A percentile compares a stretch with the other conserved stretches of the same genome.
Conservation (phyloP, 2,888 invertebrate genomes). For the Stenichneumon culpator region DNA sequence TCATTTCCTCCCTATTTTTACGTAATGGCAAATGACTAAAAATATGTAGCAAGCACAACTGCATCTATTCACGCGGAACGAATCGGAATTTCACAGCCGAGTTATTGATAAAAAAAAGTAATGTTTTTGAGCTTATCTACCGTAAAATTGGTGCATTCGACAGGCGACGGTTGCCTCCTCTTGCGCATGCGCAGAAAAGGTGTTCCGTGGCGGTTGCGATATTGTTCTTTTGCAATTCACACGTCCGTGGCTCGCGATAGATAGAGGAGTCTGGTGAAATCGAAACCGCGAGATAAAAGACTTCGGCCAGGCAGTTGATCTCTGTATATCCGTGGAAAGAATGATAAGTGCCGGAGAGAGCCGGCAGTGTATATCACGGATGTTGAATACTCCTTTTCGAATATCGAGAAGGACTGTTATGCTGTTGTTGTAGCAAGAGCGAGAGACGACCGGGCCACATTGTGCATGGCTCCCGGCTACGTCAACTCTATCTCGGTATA, state of each 20-base stretch:
- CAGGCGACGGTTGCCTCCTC: not conserved
- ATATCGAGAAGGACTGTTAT: conserved; percentile 31
- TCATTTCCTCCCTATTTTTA: not conserved
- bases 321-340: conserved; percentile 40
- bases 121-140: too few species aligned
- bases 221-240: conserved; percentile 38
- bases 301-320: conserved; percentile 42
- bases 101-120: not conserved
- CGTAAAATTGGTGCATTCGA: too few species aligned
- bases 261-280: not conserved
- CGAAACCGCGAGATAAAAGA: conserved; percentile 40
- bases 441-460: conserved; percentile 35
- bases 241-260: conserved; percentile 33
- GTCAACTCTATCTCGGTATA: conserved; percentile 49
- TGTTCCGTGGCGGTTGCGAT: conserved; percentile 5
- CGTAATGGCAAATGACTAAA: not conserved
- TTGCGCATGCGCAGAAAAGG: conserved; percentile 18
- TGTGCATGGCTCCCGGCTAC: conserved; percentile 30
- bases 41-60: not conserved
- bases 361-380: conserved; percentile 14
- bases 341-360: conserved; percentile 23
- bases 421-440: conserved; percentile 5
- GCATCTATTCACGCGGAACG: not conserved
- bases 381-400: conserved; percentile 25
- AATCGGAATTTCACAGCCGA: not conserved